Base-by-base conservation (phyloP, 2,888 invertebrate genomes). In the Neoaliturus tenellus region DNA sequence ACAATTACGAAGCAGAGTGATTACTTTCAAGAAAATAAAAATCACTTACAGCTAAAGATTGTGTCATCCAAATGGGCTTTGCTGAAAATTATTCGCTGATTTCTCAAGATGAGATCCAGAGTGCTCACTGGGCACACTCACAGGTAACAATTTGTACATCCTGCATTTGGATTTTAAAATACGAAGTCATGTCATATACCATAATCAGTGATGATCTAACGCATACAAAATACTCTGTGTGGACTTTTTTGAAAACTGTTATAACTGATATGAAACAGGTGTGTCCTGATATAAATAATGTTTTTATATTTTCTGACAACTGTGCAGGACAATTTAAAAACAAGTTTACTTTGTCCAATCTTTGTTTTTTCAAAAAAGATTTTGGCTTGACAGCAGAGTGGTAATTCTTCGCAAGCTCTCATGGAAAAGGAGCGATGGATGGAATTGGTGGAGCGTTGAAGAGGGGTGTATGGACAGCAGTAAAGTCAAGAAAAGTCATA, bases 361-460 rank as follows among this genome's bases (percentile, higher is more conserved):
- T 69, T 4, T 69, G 69, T 17, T 31, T 31, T 28, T 25, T 31
- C 28, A 0, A 10, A 28, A 33, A 69, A 5, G 69, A 69, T 8
- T 69, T 69, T 31, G 33, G 33, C 12, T 10, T 17, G 4, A 31
- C 69, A 31, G 69, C 12, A 28, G 33, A 25, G 5, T 69, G 69
- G 69, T 31, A 69, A 14, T 69, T 69, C 28, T 69, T 69, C 1
- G 69, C 69, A 0, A 69, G 69, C 69, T 25, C 31, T 8, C 69
- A 69, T 69, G 69, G 69, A 3, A 69, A 69, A 69, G 69, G 69
- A 25, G 69, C 69, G 20, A 31, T 69, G 69, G 69, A 69, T 31
- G 69, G 31, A 25, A 31, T 69, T 10, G 69, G 69, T 17, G 69
- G 69, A 25, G 33, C 28, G 1, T 3, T 25, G 12, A 69, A 31